phyloP scores from a whole-genome alignment of 2,113 vertebrate species.

The Anolis sagrei region DNA sequence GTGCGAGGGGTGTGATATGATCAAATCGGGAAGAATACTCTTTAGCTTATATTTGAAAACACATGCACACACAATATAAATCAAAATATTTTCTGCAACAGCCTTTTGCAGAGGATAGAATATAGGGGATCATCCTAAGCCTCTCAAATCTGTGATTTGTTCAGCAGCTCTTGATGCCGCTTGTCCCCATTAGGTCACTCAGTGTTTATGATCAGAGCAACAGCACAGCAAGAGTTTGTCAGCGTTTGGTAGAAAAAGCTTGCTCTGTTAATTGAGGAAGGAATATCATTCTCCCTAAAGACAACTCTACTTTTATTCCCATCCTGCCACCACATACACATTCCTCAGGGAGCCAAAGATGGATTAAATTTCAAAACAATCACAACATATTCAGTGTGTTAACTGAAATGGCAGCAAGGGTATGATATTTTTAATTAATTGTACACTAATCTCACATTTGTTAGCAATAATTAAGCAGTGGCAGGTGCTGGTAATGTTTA shows the following conservation, averaged over 20 bases:
- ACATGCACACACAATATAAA: not conserved
- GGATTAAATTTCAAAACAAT: constrained; percentile 3
- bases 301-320: not conserved
- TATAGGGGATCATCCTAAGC: constrained; percentile 27
- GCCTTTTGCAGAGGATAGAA: not conserved
- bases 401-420: not conserved
- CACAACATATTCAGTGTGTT: not conserved
- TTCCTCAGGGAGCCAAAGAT: not conserved
- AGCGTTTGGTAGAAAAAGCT: not conserved
- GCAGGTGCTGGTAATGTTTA: not conserved
- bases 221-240: not conserved
- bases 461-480: not conserved
- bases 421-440: not conserved
- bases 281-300: not conserved
- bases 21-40: not conserved
- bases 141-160: not conserved
- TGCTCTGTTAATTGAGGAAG: not conserved
- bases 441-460: not conserved
- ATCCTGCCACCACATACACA: not conserved
- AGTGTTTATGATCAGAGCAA: constrained; percentile 11
- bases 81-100: not conserved
- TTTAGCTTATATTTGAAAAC: constrained; percentile 26
- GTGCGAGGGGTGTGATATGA: fast-evolving
- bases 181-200: constrained; percentile 1
- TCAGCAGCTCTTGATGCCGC: not conserved